These are phyloP conservation scores for Anarhynchus alexandrinus DNA, from an alignment of 2,113 vertebrate species.

Conservation along the genomic window DNA sequence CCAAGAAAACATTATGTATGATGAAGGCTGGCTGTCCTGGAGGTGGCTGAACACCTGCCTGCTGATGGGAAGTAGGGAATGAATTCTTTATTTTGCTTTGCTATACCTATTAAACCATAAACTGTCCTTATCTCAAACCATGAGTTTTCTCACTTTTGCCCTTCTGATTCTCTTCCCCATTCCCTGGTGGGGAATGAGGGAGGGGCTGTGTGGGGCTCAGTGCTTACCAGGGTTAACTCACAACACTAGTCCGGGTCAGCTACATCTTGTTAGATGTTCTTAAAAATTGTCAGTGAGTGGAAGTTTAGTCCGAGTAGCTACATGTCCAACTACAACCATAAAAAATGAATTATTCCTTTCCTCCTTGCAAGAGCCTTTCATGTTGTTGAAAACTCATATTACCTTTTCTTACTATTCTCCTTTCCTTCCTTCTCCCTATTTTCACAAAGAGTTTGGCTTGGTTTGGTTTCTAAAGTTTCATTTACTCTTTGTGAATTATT, in stretches of 20 bases:
- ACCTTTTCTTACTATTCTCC: neutral
- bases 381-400: neutral
- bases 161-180: neutral
- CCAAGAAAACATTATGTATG: neutral
- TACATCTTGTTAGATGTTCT: neutral
- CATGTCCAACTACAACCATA: neutral
- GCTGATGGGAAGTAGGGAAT: neutral
- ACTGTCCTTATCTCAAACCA: neutral
- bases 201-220: neutral
- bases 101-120: neutral
- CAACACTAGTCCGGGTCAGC: neutral
- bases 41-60: neutral
- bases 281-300: neutral
- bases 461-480: neutral
- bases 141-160: neutral
- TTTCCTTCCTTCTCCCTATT: neutral
- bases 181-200: fast-evolving
- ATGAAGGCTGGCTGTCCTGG: neutral
- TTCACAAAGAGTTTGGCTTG: neutral
- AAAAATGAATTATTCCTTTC: neutral
- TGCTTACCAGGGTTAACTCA: neutral
- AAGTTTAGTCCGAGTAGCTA: neutral
- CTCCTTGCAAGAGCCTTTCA: neutral
- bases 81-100: neutral
- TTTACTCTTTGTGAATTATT: neutral